Percentiles rank a stretch among this genome's conserved stretches.
Conservation (phyloP, 2,113 vertebrate genomes). For the Muscicapa adusta region DNA sequence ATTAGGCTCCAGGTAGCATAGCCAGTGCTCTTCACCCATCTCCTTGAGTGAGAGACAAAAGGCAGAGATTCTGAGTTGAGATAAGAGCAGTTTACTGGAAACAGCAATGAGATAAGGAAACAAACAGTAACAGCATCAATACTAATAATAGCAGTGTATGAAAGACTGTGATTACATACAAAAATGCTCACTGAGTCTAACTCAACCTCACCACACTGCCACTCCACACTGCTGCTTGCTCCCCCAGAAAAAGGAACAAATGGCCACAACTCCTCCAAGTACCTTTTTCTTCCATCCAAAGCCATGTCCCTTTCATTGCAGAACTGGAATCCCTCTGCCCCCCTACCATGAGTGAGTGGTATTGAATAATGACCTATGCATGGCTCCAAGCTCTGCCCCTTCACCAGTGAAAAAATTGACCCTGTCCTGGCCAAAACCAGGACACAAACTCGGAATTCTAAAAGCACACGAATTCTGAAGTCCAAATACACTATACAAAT, state of each 20-base stretch:
- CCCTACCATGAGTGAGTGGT: neutral
- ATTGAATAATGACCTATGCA: neutral
- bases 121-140: neutral
- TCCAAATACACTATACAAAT: neutral
- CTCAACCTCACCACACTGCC: accelerated
- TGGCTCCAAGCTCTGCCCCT: neutral
- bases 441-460: neutral
- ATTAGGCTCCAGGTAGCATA: neutral
- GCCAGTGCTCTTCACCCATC: neutral
- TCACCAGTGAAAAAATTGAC: neutral
- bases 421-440: neutral
- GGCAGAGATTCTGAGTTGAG: neutral
- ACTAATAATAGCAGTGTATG: neutral
- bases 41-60: neutral
- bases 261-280: neutral
- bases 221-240: neutral
- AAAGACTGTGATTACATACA: neutral
- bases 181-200: neutral
- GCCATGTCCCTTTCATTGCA: neutral
- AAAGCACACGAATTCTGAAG: neutral
- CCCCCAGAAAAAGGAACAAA: neutral
- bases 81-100: neutral
- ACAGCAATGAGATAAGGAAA: neutral
- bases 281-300: neutral
- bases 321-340: neutral